Base-by-base conservation (phyloP, 2,113 vertebrate species). In the Spheniscus mendiculus region DNA sequence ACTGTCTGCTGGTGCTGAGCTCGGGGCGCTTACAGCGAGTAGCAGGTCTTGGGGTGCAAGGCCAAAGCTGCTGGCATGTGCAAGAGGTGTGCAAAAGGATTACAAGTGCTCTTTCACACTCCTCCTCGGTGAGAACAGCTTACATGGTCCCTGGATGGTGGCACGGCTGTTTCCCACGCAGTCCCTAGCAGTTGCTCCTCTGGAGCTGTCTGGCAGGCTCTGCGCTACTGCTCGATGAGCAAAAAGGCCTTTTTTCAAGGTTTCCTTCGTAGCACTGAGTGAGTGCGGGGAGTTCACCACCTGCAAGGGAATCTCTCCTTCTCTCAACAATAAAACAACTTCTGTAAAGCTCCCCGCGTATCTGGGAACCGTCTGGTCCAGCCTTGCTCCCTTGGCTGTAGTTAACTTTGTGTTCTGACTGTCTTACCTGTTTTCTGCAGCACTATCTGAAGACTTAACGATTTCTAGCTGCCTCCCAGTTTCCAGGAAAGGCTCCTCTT, bases 21-120 rank as follows among this genome's bases (percentile, higher is more conserved):
- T 12, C 5, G 1, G n/a, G 52, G 83, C 1, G 2, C 29, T 66
- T 1, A 0, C 6, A 5, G 65, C 3, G 5, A 45, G 63, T 9
- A 2, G 81, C n/a, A 9, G 34, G 34, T 6, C 18, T 10, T 3
- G 52, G 72, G 52, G n/a, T 9, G 72, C 25, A 2, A 4, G 44
- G 52, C 29, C 8, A 2, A 25, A 38, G 59, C 40, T 30, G 40
- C 42, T 32, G 67, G 40, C 22, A 4, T 0, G 26, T 1, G 40
- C 59, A 0, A 7, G 19, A 19, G 53, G 26, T 0, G 0, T 17
- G 32, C 27, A 13, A 8, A 32, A 27, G 34, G 36, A 3, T 25
- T 17, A 6, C 45, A 4, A 8, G 23, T 9, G n/a, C 58, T 72
- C 12, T 18, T 30, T 20, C 74, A 5, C 52, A 0, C 44, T 53